Evolutionary conservation across 2,888 invertebrate genomes (phyloP).

Genomic region (Macropis europaea): DNA sequence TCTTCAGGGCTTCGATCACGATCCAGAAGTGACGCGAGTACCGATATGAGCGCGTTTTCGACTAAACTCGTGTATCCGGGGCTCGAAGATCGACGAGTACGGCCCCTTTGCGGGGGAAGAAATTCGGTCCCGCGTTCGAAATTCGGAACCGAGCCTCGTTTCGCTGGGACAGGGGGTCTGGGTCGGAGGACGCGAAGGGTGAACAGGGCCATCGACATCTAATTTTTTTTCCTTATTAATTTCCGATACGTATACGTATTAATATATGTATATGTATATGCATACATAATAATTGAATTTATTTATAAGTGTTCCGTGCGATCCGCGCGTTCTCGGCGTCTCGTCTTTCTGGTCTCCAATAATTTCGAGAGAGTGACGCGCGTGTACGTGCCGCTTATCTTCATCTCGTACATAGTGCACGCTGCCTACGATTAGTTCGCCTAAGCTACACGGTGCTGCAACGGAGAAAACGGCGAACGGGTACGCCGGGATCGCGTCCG

Average conservation of each 20-base stretch:
- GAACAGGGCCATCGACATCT: conserved; percentile 72
- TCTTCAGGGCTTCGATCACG: no score
- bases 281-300: conserved; percentile 74
- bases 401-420: conserved; percentile 67
- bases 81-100: conserved; percentile 47
- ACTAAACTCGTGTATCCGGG: conserved; percentile 34
- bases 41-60: conserved; percentile 53
- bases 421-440: conserved; percentile 69
- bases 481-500: conserved; percentile 54
- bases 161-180: conserved; percentile 11
- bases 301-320: conserved; percentile 66
- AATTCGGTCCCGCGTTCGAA: conserved; percentile 8
- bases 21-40: conserved; percentile 2
- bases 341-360: not conserved
- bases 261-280: conserved; percentile 74
- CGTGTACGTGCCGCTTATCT: conserved; percentile 54
- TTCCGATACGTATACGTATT: conserved; percentile 76
- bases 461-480: conserved; percentile 57
- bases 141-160: conserved; percentile 43
- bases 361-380: not conserved
- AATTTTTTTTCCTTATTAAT: conserved; percentile 71
- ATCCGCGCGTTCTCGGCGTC: conserved; percentile 29
- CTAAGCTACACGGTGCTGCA: conserved; percentile 57
- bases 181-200: conserved; percentile 36
- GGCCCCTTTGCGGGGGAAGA: conserved; percentile 14